A percentile compares a stretch with the other conserved stretches of the same genome.
These are phyloP conservation scores for Miltochrista miniata DNA, from an alignment of 2,888 invertebrate genomes.

Conservation along the genomic window DNA sequence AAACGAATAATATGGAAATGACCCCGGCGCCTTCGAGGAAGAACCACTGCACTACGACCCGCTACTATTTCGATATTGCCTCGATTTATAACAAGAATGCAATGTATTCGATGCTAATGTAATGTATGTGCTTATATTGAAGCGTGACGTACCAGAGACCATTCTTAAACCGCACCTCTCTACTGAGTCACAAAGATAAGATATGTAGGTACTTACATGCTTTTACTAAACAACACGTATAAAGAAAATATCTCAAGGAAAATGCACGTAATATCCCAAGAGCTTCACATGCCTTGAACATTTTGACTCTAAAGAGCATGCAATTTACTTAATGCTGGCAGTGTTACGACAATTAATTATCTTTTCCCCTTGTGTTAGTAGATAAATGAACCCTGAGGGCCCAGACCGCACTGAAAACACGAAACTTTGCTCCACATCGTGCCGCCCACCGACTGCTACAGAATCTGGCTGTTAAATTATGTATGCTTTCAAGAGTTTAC, in stretches of 20 bases:
- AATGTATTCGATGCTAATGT: conserved; percentile 49
- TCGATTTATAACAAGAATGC: conserved; percentile 61
- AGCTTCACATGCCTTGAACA: conserved; percentile 13
- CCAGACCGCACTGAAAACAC: conserved; percentile 63
- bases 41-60: conserved; percentile 49
- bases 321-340: conserved; percentile 55
- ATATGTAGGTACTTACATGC: conserved; percentile 12
- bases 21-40: conserved; percentile 50
- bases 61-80: conserved; percentile 62
- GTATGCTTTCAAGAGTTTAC: conserved; percentile 64
- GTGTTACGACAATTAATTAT: conserved; percentile 75
- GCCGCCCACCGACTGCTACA: conserved; percentile 50
- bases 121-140: conserved; percentile 40
- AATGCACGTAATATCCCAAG: not conserved
- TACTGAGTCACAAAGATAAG: conserved; percentile 16
- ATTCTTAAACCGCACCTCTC: conserved; percentile 25
- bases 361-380: conserved; percentile 60
- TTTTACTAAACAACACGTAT: too few relatives aligned
- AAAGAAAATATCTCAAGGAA: not conserved
- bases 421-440: conserved; percentile 65
- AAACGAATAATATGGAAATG: conserved; percentile 80
- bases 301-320: conserved; percentile 37
- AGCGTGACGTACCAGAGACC: conserved; percentile 17
- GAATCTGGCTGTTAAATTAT: conserved; percentile 67
- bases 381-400: conserved; percentile 69